Percentiles rank a stretch among this genome's conserved stretches.
These are phyloP conservation scores for Myotis brandtii DNA, from an alignment of 2,113 vertebrate species.

Conservation along the genomic window DNA sequence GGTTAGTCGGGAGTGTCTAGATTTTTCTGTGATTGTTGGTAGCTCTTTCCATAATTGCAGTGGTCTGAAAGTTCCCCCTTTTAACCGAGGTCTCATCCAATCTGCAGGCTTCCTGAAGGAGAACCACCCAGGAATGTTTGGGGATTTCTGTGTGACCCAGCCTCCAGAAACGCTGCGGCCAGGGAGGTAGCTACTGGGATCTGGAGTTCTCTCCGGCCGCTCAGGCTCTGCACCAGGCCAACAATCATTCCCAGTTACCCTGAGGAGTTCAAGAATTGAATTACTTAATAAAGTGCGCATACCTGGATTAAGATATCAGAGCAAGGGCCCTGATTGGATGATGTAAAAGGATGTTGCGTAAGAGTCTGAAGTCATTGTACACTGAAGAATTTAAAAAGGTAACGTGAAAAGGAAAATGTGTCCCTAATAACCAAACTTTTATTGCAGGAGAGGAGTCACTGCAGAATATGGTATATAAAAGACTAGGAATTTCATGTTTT, in stretches of 20 bases:
- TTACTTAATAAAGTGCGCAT: not conserved
- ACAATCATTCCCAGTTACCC: slow-evolving; percentile 45
- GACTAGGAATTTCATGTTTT: not conserved
- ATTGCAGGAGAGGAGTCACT: not conserved
- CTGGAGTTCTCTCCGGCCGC: not conserved
- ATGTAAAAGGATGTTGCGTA: not conserved
- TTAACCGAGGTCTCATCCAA: not conserved
- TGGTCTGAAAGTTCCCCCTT: not conserved
- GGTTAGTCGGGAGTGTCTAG: not conserved
- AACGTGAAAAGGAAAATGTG: not conserved
- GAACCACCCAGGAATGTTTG: slow-evolving; percentile 63
- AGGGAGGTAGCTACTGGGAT: not conserved
- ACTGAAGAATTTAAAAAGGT: slow-evolving; percentile 38
- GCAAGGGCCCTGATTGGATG: not conserved
- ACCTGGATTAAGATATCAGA: slow-evolving; percentile 60
- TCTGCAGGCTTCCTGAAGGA: not conserved
- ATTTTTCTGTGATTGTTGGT: slow-evolving; percentile 36
- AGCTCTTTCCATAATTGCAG: not conserved
- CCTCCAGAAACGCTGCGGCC: not conserved
- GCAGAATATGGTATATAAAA: not conserved
- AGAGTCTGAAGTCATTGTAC: not conserved
- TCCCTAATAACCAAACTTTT: not conserved
- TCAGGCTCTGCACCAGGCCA: not conserved
- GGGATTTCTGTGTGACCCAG: slow-evolving; percentile 70
- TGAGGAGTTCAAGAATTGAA: slow-evolving; percentile 21